phyloP scores from a whole-genome alignment of 1,140 invertebrate genomes.

The Platyura marginata region DNA sequence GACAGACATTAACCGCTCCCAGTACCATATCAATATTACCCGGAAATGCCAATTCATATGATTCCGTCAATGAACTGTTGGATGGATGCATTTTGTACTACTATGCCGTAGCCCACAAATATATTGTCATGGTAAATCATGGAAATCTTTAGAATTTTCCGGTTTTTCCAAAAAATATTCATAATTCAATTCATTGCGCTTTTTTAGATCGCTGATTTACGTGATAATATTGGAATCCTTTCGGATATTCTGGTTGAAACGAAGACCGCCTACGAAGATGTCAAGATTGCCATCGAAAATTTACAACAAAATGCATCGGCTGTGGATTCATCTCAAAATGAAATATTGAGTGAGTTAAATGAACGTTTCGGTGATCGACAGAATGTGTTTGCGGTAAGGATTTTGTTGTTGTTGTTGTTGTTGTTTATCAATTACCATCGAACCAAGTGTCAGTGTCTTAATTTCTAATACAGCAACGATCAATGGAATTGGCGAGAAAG shows the following conservation, averaged over 20 bases:
- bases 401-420: too few species aligned
- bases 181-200: not conserved
- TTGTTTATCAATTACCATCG: not conserved
- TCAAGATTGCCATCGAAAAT: not conserved
- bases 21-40: too few species aligned
- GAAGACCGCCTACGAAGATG: conserved; percentile 7
- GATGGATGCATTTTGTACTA: conserved; percentile 20
- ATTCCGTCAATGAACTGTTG: conserved; percentile 17
- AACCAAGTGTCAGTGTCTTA: not conserved
- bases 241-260: conserved; percentile 21
- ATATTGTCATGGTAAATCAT: conserved; percentile 16
- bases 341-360: conserved; percentile 16
- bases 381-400: conserved; percentile 21
- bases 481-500: conserved; percentile 19
- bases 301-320: not conserved
- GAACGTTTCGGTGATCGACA: conserved; percentile 18
- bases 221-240: conserved; percentile 21
- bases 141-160: not conserved
- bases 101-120: conserved; percentile 22
- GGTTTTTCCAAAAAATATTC: not conserved
- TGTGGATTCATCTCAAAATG: conserved; percentile 1
- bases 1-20: too few species aligned
- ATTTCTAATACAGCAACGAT: conserved; percentile 14
- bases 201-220: conserved; percentile 13
- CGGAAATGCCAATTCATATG: too few species aligned